Evolutionary conservation across 2,797 vertebrate species (phyloP), one percentile per base, ranked within the genome.

Genomic region (Emydoidea blandingii): DNA sequence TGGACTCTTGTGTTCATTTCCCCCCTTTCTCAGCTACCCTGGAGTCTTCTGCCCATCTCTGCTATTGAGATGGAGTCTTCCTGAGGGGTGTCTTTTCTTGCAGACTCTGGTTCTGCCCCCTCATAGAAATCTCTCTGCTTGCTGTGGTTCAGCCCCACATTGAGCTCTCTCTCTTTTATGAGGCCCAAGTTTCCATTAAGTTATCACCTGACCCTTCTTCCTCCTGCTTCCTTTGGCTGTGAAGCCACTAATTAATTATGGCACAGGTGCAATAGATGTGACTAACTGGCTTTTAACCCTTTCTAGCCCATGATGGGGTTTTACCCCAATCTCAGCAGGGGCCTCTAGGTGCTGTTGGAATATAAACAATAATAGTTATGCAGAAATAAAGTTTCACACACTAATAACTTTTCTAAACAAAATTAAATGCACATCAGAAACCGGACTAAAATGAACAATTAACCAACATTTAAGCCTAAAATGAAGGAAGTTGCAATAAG

Each of bases 381-480:
- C 11, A 86, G 83, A 86, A 85, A 88, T 19, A 65, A 9, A 74
- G 50, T 27, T 0, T 0, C 65, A 49, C 10, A 52, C 25, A 89
- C 25, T 44, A 54, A 49, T 79, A 56, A 49, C 41, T 92, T 95
- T 74, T 92, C 74, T n/a, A 52, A 83, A 62, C 44, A 81, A 91
- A 57, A 79, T n/a, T 12, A n/a, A 25, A 31, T 12, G 27, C 11
- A 31, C 34, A 56, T 27, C 14, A 54, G 79, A 37, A 81, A n/a
- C 79, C 15, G 41, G 37, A 91, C 18, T 65, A 8, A n/a, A n/a
- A 65, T 2, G 5, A n/a, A 65, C 59, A 65, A 18, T 18, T 83
- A 94, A 84, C 11, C 15, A 47, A 86, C 29, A 29, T 85, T 91
- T 86, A 89, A n/a, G 62, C n/a, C 54, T 89, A 59, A 86, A 92